Conservation (phyloP, 2,888 invertebrate species). For the Andrena camellia region DNA sequence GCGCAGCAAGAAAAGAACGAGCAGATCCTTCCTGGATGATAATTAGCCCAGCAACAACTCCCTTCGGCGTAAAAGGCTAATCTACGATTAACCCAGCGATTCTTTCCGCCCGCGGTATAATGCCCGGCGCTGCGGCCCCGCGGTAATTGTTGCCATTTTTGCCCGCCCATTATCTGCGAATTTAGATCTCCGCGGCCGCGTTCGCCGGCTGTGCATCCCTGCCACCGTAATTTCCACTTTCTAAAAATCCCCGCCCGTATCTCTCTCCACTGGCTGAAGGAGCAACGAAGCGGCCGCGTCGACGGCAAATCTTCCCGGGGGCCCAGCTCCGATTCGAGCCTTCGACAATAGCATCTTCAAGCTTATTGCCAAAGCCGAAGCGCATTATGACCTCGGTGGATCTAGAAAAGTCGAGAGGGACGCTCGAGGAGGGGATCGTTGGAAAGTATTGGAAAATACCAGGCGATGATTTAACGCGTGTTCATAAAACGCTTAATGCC, state of each 20-base stretch:
- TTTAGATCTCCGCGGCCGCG: conserved; percentile 18
- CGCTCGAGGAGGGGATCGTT: background rate
- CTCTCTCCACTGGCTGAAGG: background rate
- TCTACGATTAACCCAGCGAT: conserved; percentile 56
- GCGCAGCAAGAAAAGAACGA: conserved; percentile 37
- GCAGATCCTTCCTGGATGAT: conserved; percentile 56
- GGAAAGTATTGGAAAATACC: background rate
- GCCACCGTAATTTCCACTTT: conserved; percentile 34
- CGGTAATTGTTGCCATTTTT: conserved; percentile 50
- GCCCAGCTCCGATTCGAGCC: too few species aligned
- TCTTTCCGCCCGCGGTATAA: conserved; percentile 22
- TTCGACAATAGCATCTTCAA: too few species aligned
- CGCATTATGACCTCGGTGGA: too few species aligned
- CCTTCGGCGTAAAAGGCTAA: conserved; percentile 59
- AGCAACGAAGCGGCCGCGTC: background rate
- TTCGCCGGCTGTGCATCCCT: background rate
- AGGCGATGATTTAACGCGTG: background rate
- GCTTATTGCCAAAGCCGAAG: too few species aligned
- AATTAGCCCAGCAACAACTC: conserved; percentile 54
- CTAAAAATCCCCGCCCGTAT: conserved; percentile 7
- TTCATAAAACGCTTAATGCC: conserved; percentile 1
- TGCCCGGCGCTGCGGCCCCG: background rate
- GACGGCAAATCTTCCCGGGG: background rate
- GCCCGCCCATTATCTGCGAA: conserved; percentile 28
- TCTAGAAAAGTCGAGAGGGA: too few species aligned